phyloP scores from a whole-genome alignment of 2,797 vertebrate genomes.

The Vultur gryphus region DNA sequence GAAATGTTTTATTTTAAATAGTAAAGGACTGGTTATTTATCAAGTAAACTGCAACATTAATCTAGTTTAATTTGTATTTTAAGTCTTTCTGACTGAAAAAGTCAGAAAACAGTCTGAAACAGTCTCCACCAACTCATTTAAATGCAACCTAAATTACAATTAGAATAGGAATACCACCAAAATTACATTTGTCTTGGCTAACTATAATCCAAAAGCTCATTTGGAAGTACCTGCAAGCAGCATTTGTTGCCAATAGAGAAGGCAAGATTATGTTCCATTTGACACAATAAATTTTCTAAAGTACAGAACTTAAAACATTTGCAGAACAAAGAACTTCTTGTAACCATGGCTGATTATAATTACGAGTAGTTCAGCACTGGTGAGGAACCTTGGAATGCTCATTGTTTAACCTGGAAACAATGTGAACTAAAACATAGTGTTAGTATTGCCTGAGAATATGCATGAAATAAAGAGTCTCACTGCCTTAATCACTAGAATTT shows the following conservation, averaged over 20 bases:
- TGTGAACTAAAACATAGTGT: conserved; percentile 25
- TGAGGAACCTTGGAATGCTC: conserved; percentile 61
- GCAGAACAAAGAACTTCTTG: conserved; percentile 66
- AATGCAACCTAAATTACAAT: conserved; percentile 27
- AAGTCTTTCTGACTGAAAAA: conserved; percentile 17
- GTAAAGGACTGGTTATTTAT: not conserved
- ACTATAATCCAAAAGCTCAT: conserved; percentile 45
- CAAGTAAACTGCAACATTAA: not conserved
- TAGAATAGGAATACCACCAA: conserved; percentile 44
- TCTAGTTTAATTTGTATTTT: conserved; percentile 5
- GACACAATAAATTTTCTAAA: conserved; percentile 65
- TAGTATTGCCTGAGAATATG: conserved; percentile 39
- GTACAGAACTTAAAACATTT: conserved; percentile 46
- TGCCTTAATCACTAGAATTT: conserved; percentile 39
- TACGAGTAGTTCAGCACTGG: conserved; percentile 9
- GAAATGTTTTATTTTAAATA: conserved; percentile 14
- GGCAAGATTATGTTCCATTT: conserved; percentile 64
- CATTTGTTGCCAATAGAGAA: conserved; percentile 54
- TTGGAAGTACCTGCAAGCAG: conserved; percentile 67
- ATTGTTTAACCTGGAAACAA: conserved; percentile 70
- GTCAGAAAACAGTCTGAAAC: not conserved
- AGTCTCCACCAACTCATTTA: conserved; percentile 19
- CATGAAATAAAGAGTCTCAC: not conserved
- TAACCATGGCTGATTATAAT: conserved; percentile 65
- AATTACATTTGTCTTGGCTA: conserved; percentile 64